Evolutionary conservation across 2,797 vertebrate species (phyloP).

Genomic region (Rhadinocentrus ornatus): DNA sequence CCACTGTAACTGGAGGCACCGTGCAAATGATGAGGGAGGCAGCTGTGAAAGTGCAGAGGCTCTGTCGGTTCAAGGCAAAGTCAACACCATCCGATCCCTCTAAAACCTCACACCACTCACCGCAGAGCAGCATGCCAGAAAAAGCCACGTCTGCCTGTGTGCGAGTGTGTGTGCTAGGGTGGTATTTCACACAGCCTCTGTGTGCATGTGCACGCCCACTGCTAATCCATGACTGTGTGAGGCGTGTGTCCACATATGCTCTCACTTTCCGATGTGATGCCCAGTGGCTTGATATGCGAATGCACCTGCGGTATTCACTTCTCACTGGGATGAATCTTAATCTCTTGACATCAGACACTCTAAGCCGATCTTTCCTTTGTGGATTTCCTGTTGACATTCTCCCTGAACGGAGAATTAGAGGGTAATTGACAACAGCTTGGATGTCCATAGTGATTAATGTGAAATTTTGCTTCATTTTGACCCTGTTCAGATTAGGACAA

Average conservation of each 20-base stretch:
- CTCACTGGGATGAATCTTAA: constrained; percentile 19
- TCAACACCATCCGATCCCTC: constrained; percentile 72
- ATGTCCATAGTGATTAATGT: not conserved
- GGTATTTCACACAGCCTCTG: constrained; percentile 8
- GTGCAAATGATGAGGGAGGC: constrained; percentile 68
- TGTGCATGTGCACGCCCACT: not conserved
- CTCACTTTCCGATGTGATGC: not conserved
- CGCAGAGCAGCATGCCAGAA: constrained; percentile 53
- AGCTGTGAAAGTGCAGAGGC: constrained; percentile 67
- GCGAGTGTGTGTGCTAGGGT: constrained; percentile 14
- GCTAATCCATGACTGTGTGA: constrained; percentile 14
- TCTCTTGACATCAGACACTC: constrained; percentile 5
- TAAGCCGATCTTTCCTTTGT: constrained; percentile 17
- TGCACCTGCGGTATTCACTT: constrained; percentile 22
- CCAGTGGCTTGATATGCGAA: constrained; percentile 2
- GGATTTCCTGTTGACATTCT: constrained; percentile 9
- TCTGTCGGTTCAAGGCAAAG: constrained; percentile 77
- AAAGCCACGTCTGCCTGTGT: constrained; percentile 30
- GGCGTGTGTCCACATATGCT: constrained; percentile 1
- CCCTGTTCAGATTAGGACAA: not conserved
- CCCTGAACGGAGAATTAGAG: not conserved
- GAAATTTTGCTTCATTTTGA: not conserved
- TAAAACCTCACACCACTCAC: constrained; percentile 60
- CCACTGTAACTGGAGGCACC: constrained; percentile 65
- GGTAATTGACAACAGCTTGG: constrained; percentile 2